Percentiles rank a stretch among this genome's conserved stretches.
Conservation (phyloP, 2,113 vertebrate species). For the Aythya baeri region DNA sequence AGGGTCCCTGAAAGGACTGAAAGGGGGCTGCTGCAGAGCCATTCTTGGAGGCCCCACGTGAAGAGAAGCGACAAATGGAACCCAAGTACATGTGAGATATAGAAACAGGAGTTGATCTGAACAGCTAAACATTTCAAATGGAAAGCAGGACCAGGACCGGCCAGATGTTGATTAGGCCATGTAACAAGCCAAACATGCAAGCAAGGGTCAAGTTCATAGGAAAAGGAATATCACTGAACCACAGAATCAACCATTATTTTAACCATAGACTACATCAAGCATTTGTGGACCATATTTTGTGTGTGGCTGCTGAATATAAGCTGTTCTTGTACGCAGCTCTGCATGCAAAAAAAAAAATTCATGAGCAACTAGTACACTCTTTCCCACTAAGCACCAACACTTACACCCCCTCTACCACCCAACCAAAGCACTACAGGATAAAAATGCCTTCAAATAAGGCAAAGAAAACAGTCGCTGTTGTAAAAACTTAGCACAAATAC, state of each 20-base stretch:
- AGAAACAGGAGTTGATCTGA: not conserved
- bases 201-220: not conserved
- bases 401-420: not conserved
- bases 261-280: not conserved
- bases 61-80: not conserved
- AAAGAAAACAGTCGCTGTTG: not conserved
- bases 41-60: not conserved
- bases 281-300: not conserved
- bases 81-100: rapidly evolving
- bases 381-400: not conserved
- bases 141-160: not conserved
- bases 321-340: not conserved
- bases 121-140: rapidly evolving
- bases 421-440: not conserved
- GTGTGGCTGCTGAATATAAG: not conserved
- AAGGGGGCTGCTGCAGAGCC: not conserved
- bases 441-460: not conserved
- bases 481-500: conserved; percentile 4
- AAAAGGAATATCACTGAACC: not conserved
- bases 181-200: not conserved
- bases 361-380: not conserved
- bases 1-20: not conserved
- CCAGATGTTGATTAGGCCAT: not conserved
- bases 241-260: not conserved
- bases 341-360: rapidly evolving